phyloP scores from a whole-genome alignment of 2,888 invertebrate species.

The Pilophorus perplexus region DNA sequence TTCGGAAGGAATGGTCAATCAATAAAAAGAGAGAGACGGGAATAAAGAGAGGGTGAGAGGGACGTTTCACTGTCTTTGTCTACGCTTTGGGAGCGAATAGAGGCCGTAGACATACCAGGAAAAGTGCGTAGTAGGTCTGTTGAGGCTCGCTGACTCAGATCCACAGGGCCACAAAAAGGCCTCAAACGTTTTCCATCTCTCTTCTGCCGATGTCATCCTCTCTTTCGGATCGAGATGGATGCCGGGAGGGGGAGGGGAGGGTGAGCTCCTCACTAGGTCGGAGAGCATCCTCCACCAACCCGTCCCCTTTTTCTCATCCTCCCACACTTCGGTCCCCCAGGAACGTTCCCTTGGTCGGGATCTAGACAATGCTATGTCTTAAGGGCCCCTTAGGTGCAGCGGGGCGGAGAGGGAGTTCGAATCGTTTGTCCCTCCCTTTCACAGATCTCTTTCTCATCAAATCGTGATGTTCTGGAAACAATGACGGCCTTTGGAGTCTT shows the following conservation, averaged over 20 bases:
- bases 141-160: conserved; percentile 15
- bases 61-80: background rate
- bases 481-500: no score
- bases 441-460: no score
- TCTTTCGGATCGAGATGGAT: background rate
- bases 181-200: conserved; percentile 15
- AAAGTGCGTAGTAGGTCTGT: background rate
- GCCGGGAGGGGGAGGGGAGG: background rate
- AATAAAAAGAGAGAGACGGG: conserved; percentile 26
- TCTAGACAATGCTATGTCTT: no score
- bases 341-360: background rate
- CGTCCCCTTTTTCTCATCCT: background rate
- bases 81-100: background rate
- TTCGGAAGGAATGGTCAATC: conserved; percentile 28
- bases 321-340: background rate
- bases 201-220: background rate
- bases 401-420: no score
- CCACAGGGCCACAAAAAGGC: conserved; percentile 15
- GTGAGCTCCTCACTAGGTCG: no score
- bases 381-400: no score
- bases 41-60: background rate
- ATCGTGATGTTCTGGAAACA: no score
- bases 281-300: no score
- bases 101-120: background rate
- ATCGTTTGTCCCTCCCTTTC: no score